Evolutionary conservation across 2,888 invertebrate genomes (phyloP).

Genomic region (Fissipunctia ypsillon): DNA sequence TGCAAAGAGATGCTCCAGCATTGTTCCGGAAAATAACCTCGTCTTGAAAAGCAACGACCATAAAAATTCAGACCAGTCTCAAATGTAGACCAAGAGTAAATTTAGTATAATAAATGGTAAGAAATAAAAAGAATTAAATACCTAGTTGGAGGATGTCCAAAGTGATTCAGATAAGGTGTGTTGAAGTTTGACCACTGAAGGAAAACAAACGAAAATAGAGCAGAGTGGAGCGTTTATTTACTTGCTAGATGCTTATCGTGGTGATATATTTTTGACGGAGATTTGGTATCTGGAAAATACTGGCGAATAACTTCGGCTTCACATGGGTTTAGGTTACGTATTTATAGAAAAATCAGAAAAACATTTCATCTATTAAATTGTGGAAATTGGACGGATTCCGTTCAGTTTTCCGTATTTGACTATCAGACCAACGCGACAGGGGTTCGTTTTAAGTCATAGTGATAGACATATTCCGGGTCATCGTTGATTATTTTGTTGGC

Average conservation of each 20-base stretch:
- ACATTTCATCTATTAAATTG: background rate
- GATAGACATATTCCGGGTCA: background rate
- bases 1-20: constrained; percentile 70
- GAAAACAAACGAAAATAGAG: constrained; percentile 57
- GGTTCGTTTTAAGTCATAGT: background rate
- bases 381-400: background rate
- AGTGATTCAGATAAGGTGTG: constrained; percentile 65
- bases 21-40: constrained; percentile 78
- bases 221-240: constrained; percentile 46
- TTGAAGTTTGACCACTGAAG: constrained; percentile 58
- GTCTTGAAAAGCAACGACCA: constrained; percentile 76
- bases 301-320: background rate
- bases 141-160: constrained; percentile 76
- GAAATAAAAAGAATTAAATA: constrained; percentile 73
- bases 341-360: constrained; percentile 7
- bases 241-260: constrained; percentile 49
- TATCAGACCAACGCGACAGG: background rate
- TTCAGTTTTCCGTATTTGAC: background rate
- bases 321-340: background rate
- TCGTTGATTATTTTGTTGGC: constrained; percentile 21
- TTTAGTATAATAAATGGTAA: constrained; percentile 74
- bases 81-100: constrained; percentile 71
- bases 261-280: constrained; percentile 41
- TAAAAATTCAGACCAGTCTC: constrained; percentile 79
- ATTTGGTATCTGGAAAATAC: constrained; percentile 42